Percentiles rank a stretch among this genome's conserved stretches.
Evolutionary conservation across 2,888 invertebrate species (phyloP).

Genomic region (Cecidostiba fungosa): DNA sequence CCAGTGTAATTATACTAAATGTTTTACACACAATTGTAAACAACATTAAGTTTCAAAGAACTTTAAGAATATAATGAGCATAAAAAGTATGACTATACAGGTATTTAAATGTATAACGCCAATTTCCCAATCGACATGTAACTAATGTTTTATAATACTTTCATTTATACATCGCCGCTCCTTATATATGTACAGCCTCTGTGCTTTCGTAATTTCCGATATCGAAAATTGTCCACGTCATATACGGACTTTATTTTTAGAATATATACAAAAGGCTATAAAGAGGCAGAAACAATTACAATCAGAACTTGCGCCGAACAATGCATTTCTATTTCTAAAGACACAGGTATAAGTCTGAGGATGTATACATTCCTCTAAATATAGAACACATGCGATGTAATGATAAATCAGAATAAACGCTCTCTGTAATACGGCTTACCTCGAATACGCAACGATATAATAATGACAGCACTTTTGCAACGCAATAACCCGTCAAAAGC

Average conservation of each 20-base stretch:
- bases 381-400: not conserved
- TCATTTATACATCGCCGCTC: not conserved
- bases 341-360: not conserved
- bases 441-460: too few relatives aligned
- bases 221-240: not conserved
- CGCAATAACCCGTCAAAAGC: too few relatives aligned
- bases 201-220: not conserved
- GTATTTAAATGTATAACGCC: not conserved
- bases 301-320: not conserved
- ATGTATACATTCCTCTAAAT: not conserved
- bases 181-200: not conserved
- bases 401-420: not conserved
- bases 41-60: too few relatives aligned
- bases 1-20: too few relatives aligned
- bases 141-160: not conserved
- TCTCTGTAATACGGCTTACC: too few relatives aligned
- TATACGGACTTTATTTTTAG: not conserved
- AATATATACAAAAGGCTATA: slow-evolving; percentile 21
- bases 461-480: too few relatives aligned
- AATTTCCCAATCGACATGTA: not conserved
- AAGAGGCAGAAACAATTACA: slow-evolving; percentile 25
- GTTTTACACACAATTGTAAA: too few relatives aligned
- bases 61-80: too few relatives aligned
- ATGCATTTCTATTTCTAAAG: not conserved
- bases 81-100: too few relatives aligned